phyloP scores from a whole-genome alignment of 2,113 vertebrate species.

The Fulica atra region DNA sequence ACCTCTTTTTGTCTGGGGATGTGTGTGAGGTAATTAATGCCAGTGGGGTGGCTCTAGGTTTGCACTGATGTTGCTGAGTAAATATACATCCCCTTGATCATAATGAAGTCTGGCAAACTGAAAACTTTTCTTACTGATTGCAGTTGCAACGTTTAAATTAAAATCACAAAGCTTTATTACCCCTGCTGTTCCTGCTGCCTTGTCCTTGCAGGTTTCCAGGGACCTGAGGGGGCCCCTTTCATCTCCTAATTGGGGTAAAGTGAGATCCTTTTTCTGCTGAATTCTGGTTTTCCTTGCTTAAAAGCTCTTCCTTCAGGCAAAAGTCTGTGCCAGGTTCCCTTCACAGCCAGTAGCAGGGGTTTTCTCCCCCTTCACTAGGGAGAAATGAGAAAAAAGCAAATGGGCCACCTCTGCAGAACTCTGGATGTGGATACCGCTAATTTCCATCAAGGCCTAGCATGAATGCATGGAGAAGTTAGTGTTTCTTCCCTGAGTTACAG shows the following conservation, averaged over 20 bases:
- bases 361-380: background rate
- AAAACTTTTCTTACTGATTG: background rate
- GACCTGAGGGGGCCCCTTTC: slow-evolving; percentile 3
- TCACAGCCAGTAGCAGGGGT: slow-evolving; percentile 44
- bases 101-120: background rate
- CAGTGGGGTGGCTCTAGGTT: background rate
- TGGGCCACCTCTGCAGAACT: background rate
- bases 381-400: slow-evolving; percentile 1
- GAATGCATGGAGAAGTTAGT: background rate
- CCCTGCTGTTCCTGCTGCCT: background rate
- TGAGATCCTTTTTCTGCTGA: slow-evolving; percentile 57
- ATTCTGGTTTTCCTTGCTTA: slow-evolving; percentile 37
- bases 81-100: background rate
- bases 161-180: background rate
- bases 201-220: background rate
- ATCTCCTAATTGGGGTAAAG: slow-evolving; percentile 36
- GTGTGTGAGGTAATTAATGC: background rate
- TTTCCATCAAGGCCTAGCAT: background rate
- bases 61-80: background rate
- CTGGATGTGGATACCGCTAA: background rate
- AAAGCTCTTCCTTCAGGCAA: slow-evolving; percentile 67
- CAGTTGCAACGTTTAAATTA: background rate
- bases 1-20: background rate
- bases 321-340: slow-evolving; percentile 1
- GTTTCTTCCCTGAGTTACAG: background rate